phyloP scores from a whole-genome alignment of 2,888 invertebrate species.

The Tenthredo notha region DNA sequence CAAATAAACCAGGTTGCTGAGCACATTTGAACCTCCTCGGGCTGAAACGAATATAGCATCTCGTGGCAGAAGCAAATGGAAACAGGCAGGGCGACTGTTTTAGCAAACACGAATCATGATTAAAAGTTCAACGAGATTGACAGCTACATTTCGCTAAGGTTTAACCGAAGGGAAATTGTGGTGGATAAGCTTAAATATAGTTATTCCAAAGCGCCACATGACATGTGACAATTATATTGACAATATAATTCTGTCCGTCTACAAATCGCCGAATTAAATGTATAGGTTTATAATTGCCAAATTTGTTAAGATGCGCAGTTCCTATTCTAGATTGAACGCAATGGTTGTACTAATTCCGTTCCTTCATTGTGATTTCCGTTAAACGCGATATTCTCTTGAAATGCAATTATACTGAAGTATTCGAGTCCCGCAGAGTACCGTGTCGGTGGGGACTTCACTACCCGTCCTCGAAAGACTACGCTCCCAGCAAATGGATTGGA shows the following conservation, averaged over 20 bases:
- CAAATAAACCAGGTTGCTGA: neutral
- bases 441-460: neutral
- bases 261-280: neutral
- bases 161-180: neutral
- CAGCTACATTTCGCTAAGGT: neutral
- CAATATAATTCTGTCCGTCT: neutral
- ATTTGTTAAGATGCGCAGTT: neutral
- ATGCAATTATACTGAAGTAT: slow-evolving; percentile 49
- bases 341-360: slow-evolving; percentile 15
- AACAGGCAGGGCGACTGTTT: neutral
- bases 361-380: slow-evolving; percentile 40
- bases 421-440: slow-evolving; percentile 10
- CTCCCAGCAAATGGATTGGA: slow-evolving; percentile 38
- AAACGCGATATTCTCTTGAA: slow-evolving; percentile 35
- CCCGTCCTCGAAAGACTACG: slow-evolving; percentile 40
- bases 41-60: neutral
- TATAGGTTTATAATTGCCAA: neutral
- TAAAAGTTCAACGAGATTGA: neutral
- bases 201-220: neutral
- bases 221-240: neutral
- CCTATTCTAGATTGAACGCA: slow-evolving; percentile 3
- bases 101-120: neutral
- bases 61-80: neutral
- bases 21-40: neutral
- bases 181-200: neutral